These are phyloP conservation scores for Nannoperca obscura DNA, from an alignment of 2,797 vertebrate genomes.

Conservation along the genomic window DNA sequence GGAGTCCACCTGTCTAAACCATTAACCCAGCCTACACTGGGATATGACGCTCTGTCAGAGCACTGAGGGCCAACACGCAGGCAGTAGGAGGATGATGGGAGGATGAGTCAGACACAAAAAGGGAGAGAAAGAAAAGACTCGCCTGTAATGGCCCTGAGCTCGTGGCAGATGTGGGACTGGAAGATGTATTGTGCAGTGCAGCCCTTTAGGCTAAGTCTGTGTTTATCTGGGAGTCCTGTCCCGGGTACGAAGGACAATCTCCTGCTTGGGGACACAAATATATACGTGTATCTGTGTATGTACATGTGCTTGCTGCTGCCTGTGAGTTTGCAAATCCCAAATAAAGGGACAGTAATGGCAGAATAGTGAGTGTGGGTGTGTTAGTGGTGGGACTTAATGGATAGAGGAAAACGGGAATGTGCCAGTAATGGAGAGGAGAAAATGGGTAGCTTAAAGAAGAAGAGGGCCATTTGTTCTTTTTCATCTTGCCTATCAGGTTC, in stretches of 20 bases:
- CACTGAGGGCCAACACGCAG: slow-evolving; percentile 27
- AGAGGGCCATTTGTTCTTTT: slow-evolving; percentile 20
- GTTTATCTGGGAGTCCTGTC: slow-evolving; percentile 45
- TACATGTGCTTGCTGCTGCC: slow-evolving; percentile 16
- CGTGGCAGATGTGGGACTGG: slow-evolving; percentile 49
- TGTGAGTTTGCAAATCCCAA: slow-evolving; percentile 43
- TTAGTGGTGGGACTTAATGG: slow-evolving; percentile 47
- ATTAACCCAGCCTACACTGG: slow-evolving; percentile 67
- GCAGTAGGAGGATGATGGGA: slow-evolving; percentile 53
- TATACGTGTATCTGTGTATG: slow-evolving; percentile 27
- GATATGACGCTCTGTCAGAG: slow-evolving; percentile 43
- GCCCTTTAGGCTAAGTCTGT: slow-evolving; percentile 43
- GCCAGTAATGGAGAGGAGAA: slow-evolving; percentile 43
- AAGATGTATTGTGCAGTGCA: slow-evolving; percentile 31
- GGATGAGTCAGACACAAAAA: slow-evolving; percentile 70
- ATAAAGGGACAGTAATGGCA: slow-evolving; percentile 36
- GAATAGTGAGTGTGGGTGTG: slow-evolving; percentile 23
- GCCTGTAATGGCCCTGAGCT: slow-evolving; percentile 36
- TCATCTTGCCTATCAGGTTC: slow-evolving; percentile 12
- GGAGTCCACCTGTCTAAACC: slow-evolving; percentile 69
- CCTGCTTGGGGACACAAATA: slow-evolving; percentile 31
- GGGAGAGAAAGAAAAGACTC: slow-evolving; percentile 28
- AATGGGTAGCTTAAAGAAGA: slow-evolving; percentile 39
- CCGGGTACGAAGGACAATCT: slow-evolving; percentile 29
- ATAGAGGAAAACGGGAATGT: slow-evolving; percentile 21